Base-by-base conservation (phyloP, 2,797 vertebrate species). In the Liasis olivaceus region DNA sequence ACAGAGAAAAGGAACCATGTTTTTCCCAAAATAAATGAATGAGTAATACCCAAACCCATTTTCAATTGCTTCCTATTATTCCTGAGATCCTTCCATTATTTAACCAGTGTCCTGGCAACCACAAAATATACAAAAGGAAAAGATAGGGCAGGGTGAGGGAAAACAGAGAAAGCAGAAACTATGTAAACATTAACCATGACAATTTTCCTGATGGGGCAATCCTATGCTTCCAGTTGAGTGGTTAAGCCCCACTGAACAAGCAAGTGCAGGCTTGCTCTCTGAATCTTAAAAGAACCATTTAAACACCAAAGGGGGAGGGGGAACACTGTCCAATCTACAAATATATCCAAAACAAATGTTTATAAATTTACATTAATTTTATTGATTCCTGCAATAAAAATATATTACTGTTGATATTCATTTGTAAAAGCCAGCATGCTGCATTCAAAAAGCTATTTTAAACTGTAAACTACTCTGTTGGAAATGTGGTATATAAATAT, bases 1-100 rank as follows among this genome's bases (percentile, higher is more conserved):
- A 93, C 92, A 93, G 94, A 95, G 93, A 93, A 58, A 95, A 95
- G 96, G 90, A 94, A 94, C 85, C 51, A 2, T 96, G 94, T 94
- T 93, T 91, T 62, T 66, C 17, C 86, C 56, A 95, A 95, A 86
- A 63, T n/a, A 94, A 51, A 69, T 95, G 91, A 94, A 3, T 5
- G 95, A 91, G 31, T 90, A 93, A 93, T 96, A 51, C n/a, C 51
- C 51, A 54, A 62, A 54, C 13, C 28, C 92, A 94, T 92, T 95
- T 95, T 94, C 90, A 36, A 93, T 94, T 95, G 94, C 95, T 96
- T 95, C 94, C 91, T 87, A 91, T 47, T 90, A 58, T 85, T 94
- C 60, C 92, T 94, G 92, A 87, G 93, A 87, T 59, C 95, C 93
- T 89, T 58, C 90, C 93, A 91, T 66, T 95, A 91, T 92, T 81